Conservation (phyloP, 2,113 vertebrate genomes). For the Gila orcuttii region DNA sequence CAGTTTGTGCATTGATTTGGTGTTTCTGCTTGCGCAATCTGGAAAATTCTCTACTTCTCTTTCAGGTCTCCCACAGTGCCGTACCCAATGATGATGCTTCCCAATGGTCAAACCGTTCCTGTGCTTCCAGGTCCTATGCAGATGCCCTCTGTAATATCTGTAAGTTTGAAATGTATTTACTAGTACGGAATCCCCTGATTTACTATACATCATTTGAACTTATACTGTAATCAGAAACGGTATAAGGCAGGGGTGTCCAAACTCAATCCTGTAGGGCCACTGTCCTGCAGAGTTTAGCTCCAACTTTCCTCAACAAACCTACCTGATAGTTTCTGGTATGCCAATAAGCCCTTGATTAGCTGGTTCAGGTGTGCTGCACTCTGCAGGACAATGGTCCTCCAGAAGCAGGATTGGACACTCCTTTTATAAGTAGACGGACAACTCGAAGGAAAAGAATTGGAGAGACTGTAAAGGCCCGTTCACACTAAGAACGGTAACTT, state of each 20-base stretch:
- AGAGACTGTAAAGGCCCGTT: background rate
- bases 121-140: slow-evolving; percentile 91
- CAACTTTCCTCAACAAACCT: too few species aligned
- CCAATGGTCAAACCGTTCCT: slow-evolving; percentile 90
- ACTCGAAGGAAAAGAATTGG: background rate
- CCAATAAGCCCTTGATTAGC: too few species aligned
- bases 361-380: too few species aligned
- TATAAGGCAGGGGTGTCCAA: too few species aligned
- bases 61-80: slow-evolving; percentile 89
- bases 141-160: slow-evolving; percentile 96
- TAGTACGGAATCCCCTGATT: background rate
- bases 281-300: too few species aligned
- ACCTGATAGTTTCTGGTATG: too few species aligned
- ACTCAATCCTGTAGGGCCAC: too few species aligned
- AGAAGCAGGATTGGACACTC: too few species aligned
- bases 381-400: too few species aligned
- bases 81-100: slow-evolving; percentile 92
- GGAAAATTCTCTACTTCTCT: slow-evolving; percentile 4
- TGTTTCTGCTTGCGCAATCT: background rate
- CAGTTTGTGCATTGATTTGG: background rate
- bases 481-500: too few species aligned
- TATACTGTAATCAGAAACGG: background rate
- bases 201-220: background rate
- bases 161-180: slow-evolving; percentile 69
- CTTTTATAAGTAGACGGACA: background rate